phyloP scores from a whole-genome alignment of 2,113 vertebrate genomes.

The Leuciscus idus region DNA sequence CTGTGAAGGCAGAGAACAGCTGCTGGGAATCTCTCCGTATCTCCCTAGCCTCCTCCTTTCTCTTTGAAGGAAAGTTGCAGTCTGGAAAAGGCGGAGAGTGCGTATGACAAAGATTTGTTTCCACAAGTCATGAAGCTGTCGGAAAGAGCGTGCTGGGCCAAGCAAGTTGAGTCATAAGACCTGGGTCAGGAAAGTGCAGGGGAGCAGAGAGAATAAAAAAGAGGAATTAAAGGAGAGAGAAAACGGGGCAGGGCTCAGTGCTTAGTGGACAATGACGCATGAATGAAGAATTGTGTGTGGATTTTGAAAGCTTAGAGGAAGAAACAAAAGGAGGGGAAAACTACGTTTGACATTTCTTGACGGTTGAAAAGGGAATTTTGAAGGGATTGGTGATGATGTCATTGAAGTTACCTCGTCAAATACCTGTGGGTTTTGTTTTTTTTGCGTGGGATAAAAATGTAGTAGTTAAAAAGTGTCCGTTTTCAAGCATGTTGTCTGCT shows the following conservation, averaged over 20 bases:
- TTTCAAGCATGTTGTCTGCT: not conserved
- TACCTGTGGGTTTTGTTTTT: not conserved
- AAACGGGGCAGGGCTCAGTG: conserved; percentile 44
- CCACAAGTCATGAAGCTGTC: conserved; percentile 57
- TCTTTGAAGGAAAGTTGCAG: conserved; percentile 55
- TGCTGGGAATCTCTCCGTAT: conserved; percentile 48
- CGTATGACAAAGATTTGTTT: conserved; percentile 61
- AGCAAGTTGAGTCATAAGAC: conserved; percentile 54
- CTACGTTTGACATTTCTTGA: not conserved
- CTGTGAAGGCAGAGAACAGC: conserved; percentile 57
- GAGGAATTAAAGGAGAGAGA: conserved; percentile 45
- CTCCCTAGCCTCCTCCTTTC: not conserved
- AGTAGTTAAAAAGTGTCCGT: no score
- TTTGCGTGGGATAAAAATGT: not conserved
- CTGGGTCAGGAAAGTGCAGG: conserved; percentile 20
- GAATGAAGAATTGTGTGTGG: conserved; percentile 60
- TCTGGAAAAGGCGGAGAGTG: conserved; percentile 53
- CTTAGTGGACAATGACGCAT: conserved; percentile 67
- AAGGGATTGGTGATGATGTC: conserved; percentile 12
- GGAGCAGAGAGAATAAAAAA: conserved; percentile 42
- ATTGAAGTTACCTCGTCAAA: not conserved
- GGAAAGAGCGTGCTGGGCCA: conserved; percentile 60
- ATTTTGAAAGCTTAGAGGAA: conserved; percentile 26
- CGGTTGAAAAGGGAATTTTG: not conserved
- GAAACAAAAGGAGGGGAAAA: conserved; percentile 12